phyloP scores from a whole-genome alignment of 53 echinoderm and acorn worm genomes.

The Echinarachnius parma region DNA sequence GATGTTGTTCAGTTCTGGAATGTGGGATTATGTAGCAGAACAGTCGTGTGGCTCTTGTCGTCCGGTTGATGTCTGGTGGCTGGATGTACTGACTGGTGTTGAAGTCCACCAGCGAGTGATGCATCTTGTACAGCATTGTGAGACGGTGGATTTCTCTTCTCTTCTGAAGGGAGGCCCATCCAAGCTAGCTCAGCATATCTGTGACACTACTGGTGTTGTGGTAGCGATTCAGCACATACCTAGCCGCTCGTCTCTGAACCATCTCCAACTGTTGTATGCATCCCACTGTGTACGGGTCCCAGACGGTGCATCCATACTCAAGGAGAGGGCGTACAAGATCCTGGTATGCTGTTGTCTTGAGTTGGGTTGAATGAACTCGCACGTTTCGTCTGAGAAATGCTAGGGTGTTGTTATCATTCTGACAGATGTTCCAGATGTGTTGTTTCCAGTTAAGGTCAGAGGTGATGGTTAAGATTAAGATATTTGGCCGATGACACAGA shows the following conservation, averaged over 20 bases:
- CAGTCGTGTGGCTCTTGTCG: background rate
- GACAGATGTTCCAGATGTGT: slow-evolving; percentile 8
- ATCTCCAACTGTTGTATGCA: slow-evolving; percentile 30
- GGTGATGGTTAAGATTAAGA: background rate
- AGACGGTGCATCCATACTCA: slow-evolving; percentile 21
- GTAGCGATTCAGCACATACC: slow-evolving; percentile 23
- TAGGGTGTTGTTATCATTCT: slow-evolving; percentile 9
- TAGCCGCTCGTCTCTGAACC: slow-evolving; percentile 33
- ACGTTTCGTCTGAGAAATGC: slow-evolving; percentile 24
- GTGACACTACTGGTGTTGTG: slow-evolving; percentile 19
- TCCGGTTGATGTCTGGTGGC: background rate
- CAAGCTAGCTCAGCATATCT: slow-evolving; percentile 3
- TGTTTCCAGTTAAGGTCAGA: slow-evolving; percentile 9
- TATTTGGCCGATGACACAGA: slow-evolving; percentile 12
- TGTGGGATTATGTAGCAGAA: slow-evolving; percentile 4
- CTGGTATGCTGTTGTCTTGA: slow-evolving; percentile 12
- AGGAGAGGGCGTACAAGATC: slow-evolving; percentile 18
- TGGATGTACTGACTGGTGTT: background rate
- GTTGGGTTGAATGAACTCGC: slow-evolving; percentile 9
- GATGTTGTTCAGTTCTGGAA: slow-evolving; percentile 23
- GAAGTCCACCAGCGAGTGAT: slow-evolving; percentile 13
- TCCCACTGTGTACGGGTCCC: slow-evolving; percentile 29
- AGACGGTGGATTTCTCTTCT: slow-evolving; percentile 24
- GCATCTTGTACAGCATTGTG: slow-evolving; percentile 24
- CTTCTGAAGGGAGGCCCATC: slow-evolving; percentile 18